Base-by-base conservation (phyloP, 2,888 invertebrate genomes). In the Tribolium freemani region DNA sequence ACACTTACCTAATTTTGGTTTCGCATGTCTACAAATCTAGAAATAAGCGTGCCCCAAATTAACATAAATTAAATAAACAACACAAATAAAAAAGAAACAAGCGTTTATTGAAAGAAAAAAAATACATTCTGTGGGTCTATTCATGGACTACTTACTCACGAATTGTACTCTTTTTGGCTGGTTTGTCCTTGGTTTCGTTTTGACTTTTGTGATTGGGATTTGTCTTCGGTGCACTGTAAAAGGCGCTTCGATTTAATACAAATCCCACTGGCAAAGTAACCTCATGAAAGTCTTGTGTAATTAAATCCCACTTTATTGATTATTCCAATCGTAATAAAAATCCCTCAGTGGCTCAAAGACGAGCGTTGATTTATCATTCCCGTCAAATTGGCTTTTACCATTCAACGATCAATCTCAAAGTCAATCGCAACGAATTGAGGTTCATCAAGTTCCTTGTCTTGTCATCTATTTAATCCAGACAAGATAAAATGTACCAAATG, bases 161-260 rank as follows among this genome's bases (percentile, higher is more conserved):
- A 95, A 95, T 89, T 95, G 94, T 76, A 95, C 94, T 90, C 94
- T 94, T 90, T 94, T 95, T 77, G 95, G 95, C 87, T 95, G 95
- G 89, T 94, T 94, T 82, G 94, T 93, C 85, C 94, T 88, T 76
- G 91, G 92, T 86, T 94, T 95, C 83, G 89, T 89, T 88, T 92
- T 91, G 76, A 93, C 91, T 89, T 95, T 95, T 90, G 94, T 94
- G 85, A 92, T 91, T 73, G 91, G 93, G 85, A 90, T 91, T 86
- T 92, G 89, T 84, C 90, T 88, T 78, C 88, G 87, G 80, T 85
- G 85, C 70, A 85, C 87, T 87, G 82, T 4, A 56, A 45, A 48
- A 50, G 48, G 16, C 44, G 6, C 20, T 21, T 53, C 48, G 11
- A 48, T 48, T 13, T 48, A 13, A 11, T 13, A 6, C 9, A n/a